Conservation (phyloP, 2,797 vertebrate species). For the Sebastes oblongus region DNA sequence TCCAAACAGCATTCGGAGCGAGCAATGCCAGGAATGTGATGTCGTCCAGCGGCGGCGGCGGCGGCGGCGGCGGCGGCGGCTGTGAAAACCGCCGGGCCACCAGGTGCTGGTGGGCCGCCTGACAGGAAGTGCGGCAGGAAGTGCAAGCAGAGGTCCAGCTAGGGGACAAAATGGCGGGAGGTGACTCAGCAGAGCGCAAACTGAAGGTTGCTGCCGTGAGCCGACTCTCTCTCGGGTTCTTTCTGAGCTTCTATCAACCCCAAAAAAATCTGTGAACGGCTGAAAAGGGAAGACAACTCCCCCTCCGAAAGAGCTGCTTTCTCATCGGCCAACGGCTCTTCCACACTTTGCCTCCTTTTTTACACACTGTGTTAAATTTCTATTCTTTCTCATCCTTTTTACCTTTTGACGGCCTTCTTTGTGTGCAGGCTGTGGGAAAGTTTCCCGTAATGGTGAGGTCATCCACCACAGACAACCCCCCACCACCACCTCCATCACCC, state of each 20-base stretch:
- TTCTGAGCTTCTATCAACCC: constrained; percentile 29
- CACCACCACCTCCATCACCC: neutral
- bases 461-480: constrained; percentile 67
- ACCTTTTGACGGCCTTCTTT: constrained; percentile 85
- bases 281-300: constrained; percentile 56
- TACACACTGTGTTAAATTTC: constrained; percentile 82
- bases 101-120: constrained; percentile 56
- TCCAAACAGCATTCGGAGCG: constrained; percentile 66
- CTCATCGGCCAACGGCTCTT: constrained; percentile 30
- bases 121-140: constrained; percentile 70
- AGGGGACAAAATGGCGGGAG: constrained; percentile 65
- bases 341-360: constrained; percentile 61
- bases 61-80: constrained; percentile 17
- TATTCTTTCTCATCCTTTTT: constrained; percentile 82
- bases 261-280: constrained; percentile 13
- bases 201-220: constrained; percentile 4
- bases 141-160: constrained; percentile 46
- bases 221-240: neutral
- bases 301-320: constrained; percentile 40
- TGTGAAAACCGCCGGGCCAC: constrained; percentile 56
- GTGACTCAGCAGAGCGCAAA: constrained; percentile 64
- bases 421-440: constrained; percentile 86
- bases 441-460: constrained; percentile 85
- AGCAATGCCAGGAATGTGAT: constrained; percentile 78
- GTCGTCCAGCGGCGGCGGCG: constrained; percentile 50